Evolutionary conservation across 1,140 invertebrate species (phyloP), one percentile per base, ranked within the genome.

Genomic region (Drosophila chauvacae): DNA sequence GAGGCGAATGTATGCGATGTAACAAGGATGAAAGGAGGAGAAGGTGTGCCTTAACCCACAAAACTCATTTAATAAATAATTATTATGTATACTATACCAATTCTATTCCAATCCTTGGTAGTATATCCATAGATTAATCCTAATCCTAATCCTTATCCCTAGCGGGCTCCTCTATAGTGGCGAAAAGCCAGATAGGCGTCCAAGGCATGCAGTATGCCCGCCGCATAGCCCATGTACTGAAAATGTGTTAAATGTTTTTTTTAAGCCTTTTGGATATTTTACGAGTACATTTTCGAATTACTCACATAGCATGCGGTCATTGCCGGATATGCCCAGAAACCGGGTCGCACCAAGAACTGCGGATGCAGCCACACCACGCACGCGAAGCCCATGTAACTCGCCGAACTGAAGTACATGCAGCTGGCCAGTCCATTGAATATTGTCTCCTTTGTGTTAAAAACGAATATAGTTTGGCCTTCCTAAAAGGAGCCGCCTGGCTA

Each of bases 261-360:
- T 3, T n/a, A n/a, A 3, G 7, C 10, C 2, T 10, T 0, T 14
- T 6, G 14, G 3, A 37, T 58, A 20, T 6, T 13, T 2, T 20
- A 6, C 26, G 23, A 23, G 2, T 33, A 3, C 7, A 4, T 44
- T 20, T 3, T 44, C 13, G 2, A 11, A 41, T 16, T 61, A 95
- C 96, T 96, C 93, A 97, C 97, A 91, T 97, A 97, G 57, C 95
- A 95, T 2, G 96, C 96, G 26, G 95, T 96, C 96, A 97, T 96
- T 3, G 96, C 96, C 16, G 96, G 96, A 93, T 96, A 97, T 30
- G 95, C 96, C 55, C 94, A 93, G 79, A 94, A 94, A 74, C 94
- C 94, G 44, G 90, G 93, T 50, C 93, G 91, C 9, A 94, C 55
- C 3, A 93, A 90, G 70, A 94, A 94, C 84, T 95, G 94, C 0